Percentiles rank a stretch among this genome's conserved stretches.
Evolutionary conservation across 2,113 vertebrate genomes (phyloP).

Genomic region (Gavialis gangeticus): DNA sequence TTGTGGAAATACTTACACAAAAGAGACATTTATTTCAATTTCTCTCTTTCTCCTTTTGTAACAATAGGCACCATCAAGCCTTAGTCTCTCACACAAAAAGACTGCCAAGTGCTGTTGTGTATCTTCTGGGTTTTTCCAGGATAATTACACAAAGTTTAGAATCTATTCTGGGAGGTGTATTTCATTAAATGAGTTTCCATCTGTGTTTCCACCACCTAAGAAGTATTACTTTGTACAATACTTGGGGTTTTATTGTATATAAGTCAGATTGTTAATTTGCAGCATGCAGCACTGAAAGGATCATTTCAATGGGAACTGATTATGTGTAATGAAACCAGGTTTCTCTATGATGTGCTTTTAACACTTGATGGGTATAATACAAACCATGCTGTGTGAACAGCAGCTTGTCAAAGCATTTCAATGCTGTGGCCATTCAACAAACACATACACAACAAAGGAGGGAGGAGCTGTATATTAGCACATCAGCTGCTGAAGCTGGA

Average conservation of each 20-base stretch:
- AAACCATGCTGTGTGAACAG: background rate
- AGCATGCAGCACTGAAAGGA: constrained; percentile 35
- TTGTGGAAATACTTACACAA: background rate
- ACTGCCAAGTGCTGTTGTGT: background rate
- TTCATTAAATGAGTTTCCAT: constrained; percentile 74
- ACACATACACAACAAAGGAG: background rate
- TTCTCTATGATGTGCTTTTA: constrained; percentile 14
- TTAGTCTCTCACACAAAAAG: background rate
- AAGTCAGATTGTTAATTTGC: constrained; percentile 73
- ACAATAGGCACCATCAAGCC: background rate
- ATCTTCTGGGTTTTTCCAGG: constrained; percentile 64
- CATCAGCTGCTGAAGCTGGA: background rate
- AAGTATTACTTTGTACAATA: constrained; percentile 51
- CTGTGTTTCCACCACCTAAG: constrained; percentile 59
- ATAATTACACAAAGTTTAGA: constrained; percentile 72
- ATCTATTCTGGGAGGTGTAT: constrained; percentile 60
- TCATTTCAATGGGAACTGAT: constrained; percentile 52
- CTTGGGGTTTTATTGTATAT: constrained; percentile 56
- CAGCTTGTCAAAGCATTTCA: background rate
- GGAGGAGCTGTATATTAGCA: background rate
- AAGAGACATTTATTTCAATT: background rate
- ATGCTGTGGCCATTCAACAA: background rate
- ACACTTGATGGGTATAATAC: background rate
- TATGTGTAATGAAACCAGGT: constrained; percentile 49
- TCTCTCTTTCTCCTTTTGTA: background rate